phyloP scores from a whole-genome alignment of 2,113 vertebrate genomes.

The Mastomys natalensis region DNA sequence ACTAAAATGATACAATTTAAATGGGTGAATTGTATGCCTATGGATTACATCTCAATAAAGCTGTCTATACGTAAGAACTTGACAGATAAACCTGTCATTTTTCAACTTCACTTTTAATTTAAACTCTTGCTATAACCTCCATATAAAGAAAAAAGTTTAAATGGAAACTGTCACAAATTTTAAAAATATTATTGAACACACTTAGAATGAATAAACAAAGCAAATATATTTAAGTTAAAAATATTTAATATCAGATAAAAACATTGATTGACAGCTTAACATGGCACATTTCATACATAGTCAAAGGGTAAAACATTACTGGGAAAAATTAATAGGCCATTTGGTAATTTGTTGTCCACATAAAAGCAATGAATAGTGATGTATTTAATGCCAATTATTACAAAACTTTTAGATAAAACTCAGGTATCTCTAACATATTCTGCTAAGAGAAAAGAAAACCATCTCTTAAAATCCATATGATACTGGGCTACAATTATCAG shows the following conservation, averaged over 20 bases:
- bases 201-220: neutral
- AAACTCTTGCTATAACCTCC: conserved; percentile 20
- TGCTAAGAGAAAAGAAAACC: conserved; percentile 46
- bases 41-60: conserved; percentile 29
- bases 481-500: conserved; percentile 45
- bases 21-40: neutral
- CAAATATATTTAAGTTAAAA: conserved; percentile 68
- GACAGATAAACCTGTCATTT: conserved; percentile 10
- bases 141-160: conserved; percentile 66
- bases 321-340: conserved; percentile 47
- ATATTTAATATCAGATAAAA: conserved; percentile 80
- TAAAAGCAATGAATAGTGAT: conserved; percentile 41
- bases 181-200: conserved; percentile 49
- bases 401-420: conserved; percentile 43
- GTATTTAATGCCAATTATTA: conserved; percentile 61
- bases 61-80: neutral
- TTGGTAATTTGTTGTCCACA: conserved; percentile 64
- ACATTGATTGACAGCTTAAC: conserved; percentile 13
- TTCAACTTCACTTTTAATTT: conserved; percentile 55
- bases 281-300: conserved; percentile 60
- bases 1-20: conserved; percentile 20
- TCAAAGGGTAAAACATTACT: conserved; percentile 59
- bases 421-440: conserved; percentile 23
- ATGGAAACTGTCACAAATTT: neutral
- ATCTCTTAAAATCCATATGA: conserved; percentile 45